These are phyloP conservation scores for Tanypteryx hageni DNA, from an alignment of 2,888 invertebrate genomes.

Conservation along the genomic window DNA sequence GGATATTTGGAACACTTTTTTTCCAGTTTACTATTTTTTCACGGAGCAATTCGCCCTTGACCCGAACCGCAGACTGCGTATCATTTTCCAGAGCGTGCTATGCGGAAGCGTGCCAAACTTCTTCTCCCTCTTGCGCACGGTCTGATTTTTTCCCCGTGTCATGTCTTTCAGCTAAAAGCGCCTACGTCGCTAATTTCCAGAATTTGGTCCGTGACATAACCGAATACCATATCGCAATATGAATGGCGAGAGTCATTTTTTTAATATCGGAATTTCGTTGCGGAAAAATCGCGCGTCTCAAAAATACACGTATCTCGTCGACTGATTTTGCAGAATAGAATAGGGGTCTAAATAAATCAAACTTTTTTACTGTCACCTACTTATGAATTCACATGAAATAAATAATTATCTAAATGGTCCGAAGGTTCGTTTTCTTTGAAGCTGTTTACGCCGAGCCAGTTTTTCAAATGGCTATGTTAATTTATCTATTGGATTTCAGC, in stretches of 20 bases:
- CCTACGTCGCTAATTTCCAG: background rate
- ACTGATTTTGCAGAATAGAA: too few species aligned
- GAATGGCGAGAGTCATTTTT: background rate
- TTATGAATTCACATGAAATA: too few species aligned
- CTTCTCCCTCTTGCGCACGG: background rate
- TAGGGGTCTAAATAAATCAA: too few species aligned
- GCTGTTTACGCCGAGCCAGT: too few species aligned
- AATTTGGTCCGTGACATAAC: background rate
- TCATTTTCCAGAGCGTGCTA: background rate
- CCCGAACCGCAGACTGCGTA: conserved; percentile 24
- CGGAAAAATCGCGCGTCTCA: too few species aligned
- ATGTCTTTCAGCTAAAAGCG: background rate
- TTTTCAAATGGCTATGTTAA: too few species aligned
- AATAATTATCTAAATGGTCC: too few species aligned
- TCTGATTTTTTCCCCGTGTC: background rate
- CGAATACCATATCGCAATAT: background rate
- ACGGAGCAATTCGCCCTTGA: conserved; percentile 29
- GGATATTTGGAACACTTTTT: conserved; percentile 18
- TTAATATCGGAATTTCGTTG: too few species aligned
- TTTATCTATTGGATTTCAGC: too few species aligned
- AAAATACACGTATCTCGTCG: too few species aligned
- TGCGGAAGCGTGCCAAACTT: background rate
- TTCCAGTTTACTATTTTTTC: background rate
- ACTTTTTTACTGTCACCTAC: too few species aligned
- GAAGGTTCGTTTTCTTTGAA: too few species aligned